A percentile compares a stretch with the other conserved stretches of the same genome.
These are phyloP conservation scores for Macropodus opercularis DNA, from an alignment of 2,797 vertebrate species.

Conservation along the genomic window DNA sequence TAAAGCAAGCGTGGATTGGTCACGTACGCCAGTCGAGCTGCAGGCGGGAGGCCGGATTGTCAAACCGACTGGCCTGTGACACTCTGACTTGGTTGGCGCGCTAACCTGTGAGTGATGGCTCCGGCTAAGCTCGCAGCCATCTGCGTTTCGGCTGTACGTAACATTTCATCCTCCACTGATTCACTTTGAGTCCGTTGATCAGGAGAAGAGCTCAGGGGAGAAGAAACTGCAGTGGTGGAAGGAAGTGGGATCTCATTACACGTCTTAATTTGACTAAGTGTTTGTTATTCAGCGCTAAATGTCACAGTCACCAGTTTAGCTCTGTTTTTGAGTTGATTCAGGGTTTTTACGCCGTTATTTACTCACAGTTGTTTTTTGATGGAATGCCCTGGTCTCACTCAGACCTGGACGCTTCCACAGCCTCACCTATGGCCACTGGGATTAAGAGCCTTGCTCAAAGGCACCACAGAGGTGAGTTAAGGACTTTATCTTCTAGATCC, in stretches of 20 bases:
- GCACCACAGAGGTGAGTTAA: not conserved
- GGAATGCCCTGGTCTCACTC: not conserved
- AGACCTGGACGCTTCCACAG: not conserved
- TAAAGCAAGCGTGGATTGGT: too few species aligned
- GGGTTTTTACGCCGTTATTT: not conserved
- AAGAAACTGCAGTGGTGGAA: slow-evolving; percentile 18
- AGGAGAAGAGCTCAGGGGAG: slow-evolving; percentile 14
- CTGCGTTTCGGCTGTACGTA: slow-evolving; percentile 76
- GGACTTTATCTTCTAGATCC: too few species aligned
- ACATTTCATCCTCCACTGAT: slow-evolving; percentile 78
- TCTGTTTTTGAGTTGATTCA: not conserved
- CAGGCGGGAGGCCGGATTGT: slow-evolving; percentile 43
- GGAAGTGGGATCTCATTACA: slow-evolving; percentile 13
- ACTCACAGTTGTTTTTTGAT: not conserved
- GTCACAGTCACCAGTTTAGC: slow-evolving; percentile 19
- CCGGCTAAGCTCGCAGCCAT: slow-evolving; percentile 76
- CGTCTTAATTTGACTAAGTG: slow-evolving; percentile 40
- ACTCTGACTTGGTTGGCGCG: slow-evolving; percentile 69
- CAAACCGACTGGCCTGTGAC: slow-evolving; percentile 64
- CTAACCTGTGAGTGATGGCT: slow-evolving; percentile 74
- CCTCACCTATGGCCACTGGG: not conserved
- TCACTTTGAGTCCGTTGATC: slow-evolving; percentile 54
- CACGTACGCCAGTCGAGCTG: too few species aligned
- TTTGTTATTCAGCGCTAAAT: slow-evolving; percentile 35
- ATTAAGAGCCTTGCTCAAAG: not conserved